Conservation (phyloP, 2,113 vertebrate species). For the Nanorana parkeri region DNA sequence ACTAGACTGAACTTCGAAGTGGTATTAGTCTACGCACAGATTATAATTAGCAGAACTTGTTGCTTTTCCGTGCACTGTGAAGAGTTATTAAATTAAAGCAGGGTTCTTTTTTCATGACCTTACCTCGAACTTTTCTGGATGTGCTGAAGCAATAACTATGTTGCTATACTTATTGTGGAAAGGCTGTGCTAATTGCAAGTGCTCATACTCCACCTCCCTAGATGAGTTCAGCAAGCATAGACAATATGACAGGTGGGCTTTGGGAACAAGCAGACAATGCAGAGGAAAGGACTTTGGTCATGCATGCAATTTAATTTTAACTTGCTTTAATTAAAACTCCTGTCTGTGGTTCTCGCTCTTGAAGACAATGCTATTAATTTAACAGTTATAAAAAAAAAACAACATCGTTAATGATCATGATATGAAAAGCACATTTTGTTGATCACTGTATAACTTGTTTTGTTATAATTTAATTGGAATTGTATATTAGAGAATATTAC, state of each 20-base stretch:
- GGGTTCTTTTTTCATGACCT: background rate
- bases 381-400: constrained; percentile 55
- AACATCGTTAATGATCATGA: constrained; percentile 20
- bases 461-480: background rate
- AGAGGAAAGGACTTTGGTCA: constrained; percentile 60
- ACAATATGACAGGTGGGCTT: constrained; percentile 36
- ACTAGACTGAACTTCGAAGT: background rate
- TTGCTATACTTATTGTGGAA: constrained; percentile 1
- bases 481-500: background rate
- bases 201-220: constrained; percentile 22
- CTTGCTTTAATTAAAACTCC: constrained; percentile 75
- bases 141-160: constrained; percentile 10
- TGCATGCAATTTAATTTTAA: constrained; percentile 70
- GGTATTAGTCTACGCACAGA: background rate
- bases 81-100: constrained; percentile 27
- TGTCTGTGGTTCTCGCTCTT: constrained; percentile 71
- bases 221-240: constrained; percentile 26
- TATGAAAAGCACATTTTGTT: constrained; percentile 7
- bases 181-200: constrained; percentile 34
- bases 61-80: background rate
- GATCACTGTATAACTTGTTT: background rate
- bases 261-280: constrained; percentile 19
- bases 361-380: constrained; percentile 69
- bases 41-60: constrained; percentile 20
- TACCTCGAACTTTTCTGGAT: constrained; percentile 7